phyloP scores from a whole-genome alignment of 2,113 vertebrate genomes.

The Melozone crissalis region DNA sequence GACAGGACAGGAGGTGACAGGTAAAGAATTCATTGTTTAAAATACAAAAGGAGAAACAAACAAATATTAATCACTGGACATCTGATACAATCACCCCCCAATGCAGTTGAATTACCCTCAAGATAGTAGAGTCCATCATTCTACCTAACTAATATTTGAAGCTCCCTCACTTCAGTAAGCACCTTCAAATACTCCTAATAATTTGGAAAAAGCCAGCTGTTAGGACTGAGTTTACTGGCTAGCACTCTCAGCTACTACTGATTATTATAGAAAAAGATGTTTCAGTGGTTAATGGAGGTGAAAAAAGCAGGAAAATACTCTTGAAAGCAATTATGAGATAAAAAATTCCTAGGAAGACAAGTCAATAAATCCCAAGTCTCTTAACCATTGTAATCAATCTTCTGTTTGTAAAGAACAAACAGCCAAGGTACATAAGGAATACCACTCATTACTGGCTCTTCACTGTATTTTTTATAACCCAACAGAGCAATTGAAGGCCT shows the following conservation, averaged over 20 bases:
- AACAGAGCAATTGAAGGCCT: constrained; percentile 8
- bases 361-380: constrained; percentile 22
- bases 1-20: neutral
- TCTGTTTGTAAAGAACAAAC: constrained; percentile 26
- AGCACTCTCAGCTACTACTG: neutral
- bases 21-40: neutral
- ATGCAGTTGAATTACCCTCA: neutral
- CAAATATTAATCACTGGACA: neutral
- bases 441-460: neutral
- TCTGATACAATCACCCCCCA: neutral
- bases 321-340: constrained; percentile 7
- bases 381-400: neutral
- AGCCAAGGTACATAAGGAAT: neutral
- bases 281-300: neutral
- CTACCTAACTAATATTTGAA: neutral
- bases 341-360: constrained; percentile 18
- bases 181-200: neutral
- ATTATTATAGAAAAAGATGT: neutral
- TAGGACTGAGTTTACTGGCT: neutral
- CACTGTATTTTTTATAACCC: constrained; percentile 24
- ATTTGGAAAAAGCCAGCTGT: neutral
- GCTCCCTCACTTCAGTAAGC: neutral
- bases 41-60: neutral
- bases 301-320: neutral
- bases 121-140: neutral